Evolutionary conservation across 35 echinoderm and acorn worm species (phyloP).

Genomic region (Anneissia japonica): DNA sequence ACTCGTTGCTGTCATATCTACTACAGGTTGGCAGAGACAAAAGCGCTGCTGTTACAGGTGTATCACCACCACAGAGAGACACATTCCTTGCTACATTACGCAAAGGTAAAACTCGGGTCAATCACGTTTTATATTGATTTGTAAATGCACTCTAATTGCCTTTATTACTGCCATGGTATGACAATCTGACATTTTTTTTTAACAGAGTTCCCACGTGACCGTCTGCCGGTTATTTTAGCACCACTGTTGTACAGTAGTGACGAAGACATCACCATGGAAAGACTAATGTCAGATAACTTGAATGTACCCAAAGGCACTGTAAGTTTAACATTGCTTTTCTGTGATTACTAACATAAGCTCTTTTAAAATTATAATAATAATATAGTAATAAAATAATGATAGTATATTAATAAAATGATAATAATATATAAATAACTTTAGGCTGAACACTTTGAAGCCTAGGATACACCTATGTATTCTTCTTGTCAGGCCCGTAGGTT

Average conservation of each 20-base stretch:
- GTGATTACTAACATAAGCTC: too few relatives aligned
- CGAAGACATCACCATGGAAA: slow-evolving; percentile 82
- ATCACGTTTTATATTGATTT: too few relatives aligned
- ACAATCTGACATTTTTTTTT: not conserved
- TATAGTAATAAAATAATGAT: too few relatives aligned
- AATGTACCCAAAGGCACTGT: slow-evolving; percentile 81
- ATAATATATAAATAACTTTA: too few relatives aligned
- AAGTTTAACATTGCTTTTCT: too few relatives aligned
- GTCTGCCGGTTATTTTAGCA: slow-evolving; percentile 76
- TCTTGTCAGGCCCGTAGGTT: too few relatives aligned
- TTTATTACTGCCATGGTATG: too few relatives aligned
- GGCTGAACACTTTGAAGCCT: too few relatives aligned
- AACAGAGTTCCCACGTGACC: slow-evolving; percentile 81
- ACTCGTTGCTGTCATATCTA: slow-evolving; percentile 80
- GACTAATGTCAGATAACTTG: slow-evolving; percentile 65
- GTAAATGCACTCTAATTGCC: too few relatives aligned
- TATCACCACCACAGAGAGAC: slow-evolving; percentile 50
- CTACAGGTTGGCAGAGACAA: slow-evolving; percentile 67
- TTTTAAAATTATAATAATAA: too few relatives aligned
- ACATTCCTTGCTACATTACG: slow-evolving; percentile 84
- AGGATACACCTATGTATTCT: too few relatives aligned
- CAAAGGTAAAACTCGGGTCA: slow-evolving; percentile 78
- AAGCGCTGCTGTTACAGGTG: slow-evolving; percentile 18
- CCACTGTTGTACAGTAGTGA: slow-evolving; percentile 77
- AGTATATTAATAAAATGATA: too few relatives aligned